Conservation (phyloP, 1,140 invertebrate genomes). For the Mya arenaria region DNA sequence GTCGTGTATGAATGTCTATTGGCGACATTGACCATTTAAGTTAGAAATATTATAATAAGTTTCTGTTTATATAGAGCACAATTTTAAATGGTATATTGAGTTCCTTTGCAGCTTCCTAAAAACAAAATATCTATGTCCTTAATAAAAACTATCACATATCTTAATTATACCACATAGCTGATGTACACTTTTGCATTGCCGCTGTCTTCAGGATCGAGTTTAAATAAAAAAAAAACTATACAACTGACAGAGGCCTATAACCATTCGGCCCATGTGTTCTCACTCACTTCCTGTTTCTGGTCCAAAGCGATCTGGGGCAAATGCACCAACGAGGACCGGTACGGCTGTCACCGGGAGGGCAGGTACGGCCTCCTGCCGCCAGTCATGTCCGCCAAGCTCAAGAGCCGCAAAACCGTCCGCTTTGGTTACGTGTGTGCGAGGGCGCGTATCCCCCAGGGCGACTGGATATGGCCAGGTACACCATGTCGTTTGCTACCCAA, state of each 20-base stretch:
- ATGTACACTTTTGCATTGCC: background rate
- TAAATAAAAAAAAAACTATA: background rate
- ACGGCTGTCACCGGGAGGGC: slow-evolving; percentile 65
- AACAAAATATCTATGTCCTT: background rate
- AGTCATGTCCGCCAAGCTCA: slow-evolving; percentile 84
- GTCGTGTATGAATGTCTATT: background rate
- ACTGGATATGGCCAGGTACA: slow-evolving; percentile 55
- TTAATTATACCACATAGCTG: background rate
- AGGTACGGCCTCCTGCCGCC: slow-evolving; percentile 60
- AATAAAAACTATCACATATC: background rate
- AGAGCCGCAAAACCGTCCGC: slow-evolving; percentile 85
- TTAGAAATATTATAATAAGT: background rate
- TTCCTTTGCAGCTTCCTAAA: background rate
- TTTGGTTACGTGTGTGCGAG: slow-evolving; percentile 49
- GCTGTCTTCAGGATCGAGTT: background rate
- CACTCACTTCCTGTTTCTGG: background rate
- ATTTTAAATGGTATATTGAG: no score
- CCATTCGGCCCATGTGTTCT: no score
- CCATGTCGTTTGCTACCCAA: no score
- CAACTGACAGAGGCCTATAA: background rate
- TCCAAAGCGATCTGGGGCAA: slow-evolving; percentile 56
- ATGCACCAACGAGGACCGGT: slow-evolving; percentile 62
- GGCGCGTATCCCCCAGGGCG: slow-evolving; percentile 65
- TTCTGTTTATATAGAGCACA: background rate
- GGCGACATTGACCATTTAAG: background rate